Conservation (phyloP, 1,140 invertebrate genomes). For the Lordiphosa collinella region DNA sequence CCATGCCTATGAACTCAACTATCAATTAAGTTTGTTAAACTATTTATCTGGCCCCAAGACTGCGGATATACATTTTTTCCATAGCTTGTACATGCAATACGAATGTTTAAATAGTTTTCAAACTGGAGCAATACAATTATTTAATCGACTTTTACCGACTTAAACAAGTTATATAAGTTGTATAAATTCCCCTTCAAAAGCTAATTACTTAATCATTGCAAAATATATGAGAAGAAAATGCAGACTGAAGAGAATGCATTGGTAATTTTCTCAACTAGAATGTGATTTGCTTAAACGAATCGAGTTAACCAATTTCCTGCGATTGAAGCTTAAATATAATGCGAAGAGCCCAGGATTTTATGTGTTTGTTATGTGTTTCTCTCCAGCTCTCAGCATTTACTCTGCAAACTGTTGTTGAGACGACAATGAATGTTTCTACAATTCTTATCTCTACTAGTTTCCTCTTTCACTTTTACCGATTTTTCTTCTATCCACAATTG, state of each 20-base stretch:
- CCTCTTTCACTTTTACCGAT: too few species aligned
- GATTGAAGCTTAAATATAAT: too few species aligned
- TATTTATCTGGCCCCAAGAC: constrained; percentile 27
- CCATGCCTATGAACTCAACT: constrained; percentile 9
- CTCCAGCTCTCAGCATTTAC: too few species aligned
- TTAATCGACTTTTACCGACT: constrained; percentile 21
- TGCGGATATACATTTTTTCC: constrained; percentile 38
- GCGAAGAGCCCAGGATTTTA: too few species aligned
- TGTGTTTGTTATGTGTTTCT: too few species aligned
- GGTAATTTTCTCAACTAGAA: too few species aligned
- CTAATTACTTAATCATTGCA: constrained; percentile 28
- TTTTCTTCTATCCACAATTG: too few species aligned
- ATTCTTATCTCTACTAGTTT: too few species aligned
- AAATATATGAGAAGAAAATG: constrained; percentile 1
- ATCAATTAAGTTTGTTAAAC: constrained; percentile 39
- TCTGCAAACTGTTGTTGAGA: too few species aligned
- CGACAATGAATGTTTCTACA: too few species aligned
- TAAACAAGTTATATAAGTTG: constrained; percentile 35
- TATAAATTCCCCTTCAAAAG: not conserved
- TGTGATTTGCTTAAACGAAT: too few species aligned
- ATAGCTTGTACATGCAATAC: constrained; percentile 16
- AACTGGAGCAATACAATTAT: constrained; percentile 26
- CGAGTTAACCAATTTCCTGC: too few species aligned
- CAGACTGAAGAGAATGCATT: not conserved
- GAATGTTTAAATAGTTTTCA: constrained; percentile 9